phyloP scores from a whole-genome alignment of 2,888 invertebrate genomes.

The Fabriciana adippe region DNA sequence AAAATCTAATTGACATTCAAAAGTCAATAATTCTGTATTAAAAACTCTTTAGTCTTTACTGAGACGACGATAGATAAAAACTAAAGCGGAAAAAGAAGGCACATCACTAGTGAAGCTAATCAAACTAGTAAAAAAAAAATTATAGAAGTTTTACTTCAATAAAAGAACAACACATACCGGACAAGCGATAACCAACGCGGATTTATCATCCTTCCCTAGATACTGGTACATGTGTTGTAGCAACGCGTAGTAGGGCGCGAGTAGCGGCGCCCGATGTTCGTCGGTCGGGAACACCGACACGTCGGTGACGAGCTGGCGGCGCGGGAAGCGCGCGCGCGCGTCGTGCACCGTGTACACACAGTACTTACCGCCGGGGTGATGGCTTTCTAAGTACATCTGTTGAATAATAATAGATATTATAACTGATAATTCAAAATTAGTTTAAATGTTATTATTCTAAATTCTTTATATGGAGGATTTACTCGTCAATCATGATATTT shows the following conservation, averaged over 20 bases:
- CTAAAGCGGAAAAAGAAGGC: no score
- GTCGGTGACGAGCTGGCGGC: slow-evolving; percentile 82
- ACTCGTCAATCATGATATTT: no score
- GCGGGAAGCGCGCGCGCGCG: slow-evolving; percentile 80
- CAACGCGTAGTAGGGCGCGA: slow-evolving; percentile 90
- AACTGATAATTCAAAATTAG: no score
- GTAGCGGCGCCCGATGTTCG: slow-evolving; percentile 87
- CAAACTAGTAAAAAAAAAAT: not conserved
- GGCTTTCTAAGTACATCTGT: slow-evolving; percentile 87
- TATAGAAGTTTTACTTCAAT: no score
- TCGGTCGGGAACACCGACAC: slow-evolving; percentile 85
- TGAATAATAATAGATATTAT: not conserved
- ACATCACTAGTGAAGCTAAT: not conserved
- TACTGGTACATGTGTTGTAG: slow-evolving; percentile 95
- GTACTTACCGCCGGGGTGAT: slow-evolving; percentile 89
- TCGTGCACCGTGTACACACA: slow-evolving; percentile 91
- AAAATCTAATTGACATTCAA: no score
- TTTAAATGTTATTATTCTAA: no score
- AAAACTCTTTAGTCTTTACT: no score
- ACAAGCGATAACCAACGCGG: slow-evolving; percentile 92
- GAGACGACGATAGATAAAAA: no score
- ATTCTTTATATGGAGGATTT: no score
- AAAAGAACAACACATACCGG: slow-evolving; percentile 79
- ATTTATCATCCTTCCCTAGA: slow-evolving; percentile 90
- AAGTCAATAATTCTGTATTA: no score